phyloP scores from a whole-genome alignment of 2,797 vertebrate genomes.

The Apogon hyalosoma region DNA sequence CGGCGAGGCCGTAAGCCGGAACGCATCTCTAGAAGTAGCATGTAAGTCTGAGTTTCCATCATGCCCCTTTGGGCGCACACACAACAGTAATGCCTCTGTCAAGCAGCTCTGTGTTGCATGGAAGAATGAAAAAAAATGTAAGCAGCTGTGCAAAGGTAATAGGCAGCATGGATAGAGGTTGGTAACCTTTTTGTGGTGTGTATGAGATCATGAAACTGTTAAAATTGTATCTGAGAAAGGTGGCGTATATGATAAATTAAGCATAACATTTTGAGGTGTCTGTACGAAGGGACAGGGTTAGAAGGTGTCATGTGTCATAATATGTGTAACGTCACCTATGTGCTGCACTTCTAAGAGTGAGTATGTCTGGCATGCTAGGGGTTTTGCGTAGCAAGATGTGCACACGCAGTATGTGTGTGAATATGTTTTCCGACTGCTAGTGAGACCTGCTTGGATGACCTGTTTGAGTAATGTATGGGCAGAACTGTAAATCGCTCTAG shows the following conservation, averaged over 20 bases:
- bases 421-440: slow-evolving; percentile 69
- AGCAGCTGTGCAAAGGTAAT: background rate
- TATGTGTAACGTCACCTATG: slow-evolving; percentile 65
- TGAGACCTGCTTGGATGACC: slow-evolving; percentile 82
- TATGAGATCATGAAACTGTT: slow-evolving; percentile 44
- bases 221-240: slow-evolving; percentile 50
- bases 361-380: slow-evolving; percentile 32
- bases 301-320: slow-evolving; percentile 71
- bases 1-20: slow-evolving; percentile 94
- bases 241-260: slow-evolving; percentile 84
- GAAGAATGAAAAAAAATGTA: slow-evolving; percentile 8
- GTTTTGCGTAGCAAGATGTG: slow-evolving; percentile 40
- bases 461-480: slow-evolving; percentile 79
- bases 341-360: slow-evolving; percentile 55
- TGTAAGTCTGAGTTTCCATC: slow-evolving; percentile 85
- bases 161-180: slow-evolving; percentile 17
- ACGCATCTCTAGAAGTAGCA: slow-evolving; percentile 96
- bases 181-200: slow-evolving; percentile 42
- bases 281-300: slow-evolving; percentile 33
- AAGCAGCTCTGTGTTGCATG: slow-evolving; percentile 26
- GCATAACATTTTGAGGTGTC: slow-evolving; percentile 75
- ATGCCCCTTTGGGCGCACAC: background rate
- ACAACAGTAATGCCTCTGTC: slow-evolving; percentile 24
- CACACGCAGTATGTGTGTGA: slow-evolving; percentile 51
- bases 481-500: slow-evolving; percentile 73